A percentile compares a stretch with the other conserved stretches of the same genome.
Evolutionary conservation across 1,140 invertebrate genomes (phyloP).

Genomic region (Asobara japonica): DNA sequence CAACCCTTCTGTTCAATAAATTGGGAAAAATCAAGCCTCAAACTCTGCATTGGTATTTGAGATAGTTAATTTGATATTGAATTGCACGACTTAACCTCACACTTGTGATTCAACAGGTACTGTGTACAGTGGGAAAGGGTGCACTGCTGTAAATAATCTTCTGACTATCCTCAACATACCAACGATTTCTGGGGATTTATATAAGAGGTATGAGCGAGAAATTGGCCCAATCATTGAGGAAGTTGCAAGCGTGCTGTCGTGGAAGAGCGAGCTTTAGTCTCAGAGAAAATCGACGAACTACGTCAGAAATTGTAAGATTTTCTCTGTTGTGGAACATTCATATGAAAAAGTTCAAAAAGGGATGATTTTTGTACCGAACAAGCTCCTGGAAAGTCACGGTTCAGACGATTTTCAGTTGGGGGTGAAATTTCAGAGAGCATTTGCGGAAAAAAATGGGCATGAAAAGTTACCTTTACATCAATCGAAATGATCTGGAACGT

Average conservation of each 20-base stretch:
- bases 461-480: too few species aligned
- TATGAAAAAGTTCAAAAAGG: too few species aligned
- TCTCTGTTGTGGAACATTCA: too few species aligned
- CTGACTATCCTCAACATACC: background rate
- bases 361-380: too few species aligned
- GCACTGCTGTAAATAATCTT: conserved; percentile 2
- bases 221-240: conserved; percentile 21
- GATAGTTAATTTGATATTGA: too few species aligned
- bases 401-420: too few species aligned
- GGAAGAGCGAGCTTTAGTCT: conserved; percentile 21
- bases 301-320: conserved; percentile 29
- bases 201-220: conserved; percentile 26
- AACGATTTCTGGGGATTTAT: background rate
- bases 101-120: background rate
- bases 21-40: too few species aligned
- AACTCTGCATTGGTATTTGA: too few species aligned
- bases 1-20: background rate
- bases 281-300: conserved; percentile 16
- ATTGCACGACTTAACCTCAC: background rate
- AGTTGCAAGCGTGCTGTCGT: conserved; percentile 12
- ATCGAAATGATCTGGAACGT: too few species aligned
- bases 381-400: too few species aligned
- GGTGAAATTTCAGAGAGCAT: too few species aligned
- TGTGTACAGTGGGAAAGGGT: background rate
- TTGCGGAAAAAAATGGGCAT: too few species aligned